Conservation (phyloP, 2,888 invertebrate species). For the Catotricha subobsoleta region DNA sequence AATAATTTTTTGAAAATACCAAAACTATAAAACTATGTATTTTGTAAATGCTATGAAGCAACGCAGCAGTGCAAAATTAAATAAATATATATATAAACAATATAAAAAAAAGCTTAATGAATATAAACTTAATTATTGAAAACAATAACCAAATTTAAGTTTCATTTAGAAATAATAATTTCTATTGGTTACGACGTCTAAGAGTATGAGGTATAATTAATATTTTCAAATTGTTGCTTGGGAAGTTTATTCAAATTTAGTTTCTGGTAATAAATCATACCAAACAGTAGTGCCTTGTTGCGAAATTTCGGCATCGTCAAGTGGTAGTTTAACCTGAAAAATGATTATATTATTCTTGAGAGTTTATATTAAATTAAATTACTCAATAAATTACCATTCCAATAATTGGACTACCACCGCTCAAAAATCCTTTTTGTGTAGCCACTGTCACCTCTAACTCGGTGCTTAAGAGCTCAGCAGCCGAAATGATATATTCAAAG, state of each 20-base stretch:
- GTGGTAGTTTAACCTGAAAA: conserved; percentile 20
- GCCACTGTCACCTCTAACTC: conserved; percentile 73
- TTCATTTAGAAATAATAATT: too few species aligned
- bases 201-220: too few species aligned
- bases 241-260: conserved; percentile 12
- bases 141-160: too few species aligned
- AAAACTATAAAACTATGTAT: too few species aligned
- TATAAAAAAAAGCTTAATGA: too few species aligned
- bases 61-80: too few species aligned
- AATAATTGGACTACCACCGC: conserved; percentile 63
- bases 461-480: conserved; percentile 56
- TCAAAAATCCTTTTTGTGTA: conserved; percentile 69
- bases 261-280: conserved; percentile 26
- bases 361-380: neutral
- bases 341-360: neutral
- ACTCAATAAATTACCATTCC: conserved; percentile 42
- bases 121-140: too few species aligned
- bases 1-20: too few species aligned
- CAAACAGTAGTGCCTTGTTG: conserved; percentile 23
- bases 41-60: too few species aligned
- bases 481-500: conserved; percentile 74
- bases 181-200: too few species aligned
- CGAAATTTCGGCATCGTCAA: conserved; percentile 22
- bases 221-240: too few species aligned
- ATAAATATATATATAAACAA: too few species aligned